phyloP scores from a whole-genome alignment of 2,888 invertebrate species.

The Lamellibrachia columna region DNA sequence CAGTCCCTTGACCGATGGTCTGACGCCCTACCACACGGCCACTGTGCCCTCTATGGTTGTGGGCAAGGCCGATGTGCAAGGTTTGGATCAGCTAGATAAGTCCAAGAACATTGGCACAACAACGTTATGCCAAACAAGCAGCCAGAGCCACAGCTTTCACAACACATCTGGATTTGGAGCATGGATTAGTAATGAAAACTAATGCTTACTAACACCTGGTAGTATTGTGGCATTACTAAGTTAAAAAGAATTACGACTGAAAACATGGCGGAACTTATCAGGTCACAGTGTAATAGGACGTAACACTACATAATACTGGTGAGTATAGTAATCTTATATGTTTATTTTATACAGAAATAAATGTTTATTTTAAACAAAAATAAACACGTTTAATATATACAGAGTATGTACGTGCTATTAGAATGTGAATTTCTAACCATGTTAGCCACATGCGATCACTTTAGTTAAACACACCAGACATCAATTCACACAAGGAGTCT shows the following conservation, averaged over 20 bases:
- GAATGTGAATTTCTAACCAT: background rate
- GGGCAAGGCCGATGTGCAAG: background rate
- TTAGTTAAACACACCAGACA: background rate
- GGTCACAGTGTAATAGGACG: no score
- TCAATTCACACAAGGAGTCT: background rate
- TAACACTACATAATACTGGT: no score
- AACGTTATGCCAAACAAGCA: background rate
- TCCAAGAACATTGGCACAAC: background rate
- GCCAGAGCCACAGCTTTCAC: background rate
- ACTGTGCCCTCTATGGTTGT: no score
- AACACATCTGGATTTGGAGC: background rate
- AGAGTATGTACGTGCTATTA: background rate
- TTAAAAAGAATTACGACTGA: no score
- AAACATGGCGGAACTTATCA: no score
- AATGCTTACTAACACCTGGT: no score
- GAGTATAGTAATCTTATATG: no score
- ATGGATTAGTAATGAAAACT: background rate
- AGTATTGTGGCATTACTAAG: background rate
- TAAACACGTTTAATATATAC: background rate
- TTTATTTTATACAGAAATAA: no score
- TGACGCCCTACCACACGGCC: no score
- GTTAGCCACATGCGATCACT: background rate
- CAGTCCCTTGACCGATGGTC: no score
- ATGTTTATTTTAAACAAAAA: background rate
- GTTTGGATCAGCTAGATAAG: background rate